Percentiles rank a stretch among this genome's conserved stretches.
Conservation (phyloP, 2,797 vertebrate species). For the Rhabdomys pumilio region DNA sequence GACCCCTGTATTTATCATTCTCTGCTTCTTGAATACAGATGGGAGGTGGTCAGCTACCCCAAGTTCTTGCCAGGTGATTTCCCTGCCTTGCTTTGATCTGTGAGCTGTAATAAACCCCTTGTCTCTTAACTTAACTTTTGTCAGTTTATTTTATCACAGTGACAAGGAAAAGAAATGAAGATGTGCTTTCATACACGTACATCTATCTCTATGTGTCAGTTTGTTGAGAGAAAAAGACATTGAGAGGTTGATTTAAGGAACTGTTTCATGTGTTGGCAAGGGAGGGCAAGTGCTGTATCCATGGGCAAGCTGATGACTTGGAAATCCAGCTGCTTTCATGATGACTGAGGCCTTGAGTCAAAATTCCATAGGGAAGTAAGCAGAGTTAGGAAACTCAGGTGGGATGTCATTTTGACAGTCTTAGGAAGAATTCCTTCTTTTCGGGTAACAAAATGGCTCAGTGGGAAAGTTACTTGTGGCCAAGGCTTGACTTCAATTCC, state of each 20-base stretch:
- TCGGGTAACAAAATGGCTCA: background rate
- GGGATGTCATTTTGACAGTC: background rate
- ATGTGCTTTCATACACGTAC: too few species aligned
- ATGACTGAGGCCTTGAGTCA: background rate
- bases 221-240: background rate
- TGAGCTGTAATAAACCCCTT: too few species aligned
- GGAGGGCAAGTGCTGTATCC: background rate
- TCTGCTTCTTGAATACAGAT: background rate
- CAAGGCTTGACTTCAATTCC: background rate
- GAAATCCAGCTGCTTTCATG: background rate
- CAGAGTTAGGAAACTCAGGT: background rate
- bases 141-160: background rate
- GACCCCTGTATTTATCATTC: background rate
- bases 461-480: background rate
- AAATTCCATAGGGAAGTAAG: background rate
- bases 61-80: too few species aligned
- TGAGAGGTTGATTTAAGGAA: slow-evolving; percentile 7
- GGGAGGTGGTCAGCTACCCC: background rate
- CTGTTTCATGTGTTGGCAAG: background rate
- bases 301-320: background rate
- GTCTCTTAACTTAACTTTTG: background rate
- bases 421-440: background rate
- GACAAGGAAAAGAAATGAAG: background rate
- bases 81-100: background rate
- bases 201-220: background rate